Percentiles rank a stretch among this genome's conserved stretches.
These are phyloP conservation scores for Ericerus pela DNA, from an alignment of 1,140 invertebrate genomes.

Conservation along the genomic window DNA sequence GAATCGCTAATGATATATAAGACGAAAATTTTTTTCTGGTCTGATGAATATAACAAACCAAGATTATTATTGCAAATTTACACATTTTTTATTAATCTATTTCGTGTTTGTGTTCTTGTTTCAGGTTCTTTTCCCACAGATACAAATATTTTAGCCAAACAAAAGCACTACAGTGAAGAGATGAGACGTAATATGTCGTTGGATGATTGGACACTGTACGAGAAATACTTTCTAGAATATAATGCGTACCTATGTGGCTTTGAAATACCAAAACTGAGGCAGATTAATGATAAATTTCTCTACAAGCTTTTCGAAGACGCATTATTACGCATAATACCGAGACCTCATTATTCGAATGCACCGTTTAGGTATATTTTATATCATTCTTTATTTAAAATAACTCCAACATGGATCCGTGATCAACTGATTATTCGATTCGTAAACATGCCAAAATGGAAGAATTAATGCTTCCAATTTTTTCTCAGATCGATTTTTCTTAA, in stretches of 20 bases:
- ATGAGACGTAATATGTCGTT: constrained; percentile 37
- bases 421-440: constrained; percentile 38
- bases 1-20: too few relatives aligned
- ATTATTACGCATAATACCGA: constrained; percentile 35
- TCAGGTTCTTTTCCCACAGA: constrained; percentile 38
- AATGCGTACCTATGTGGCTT: constrained; percentile 33
- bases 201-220: constrained; percentile 38
- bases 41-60: too few relatives aligned
- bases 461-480: too few relatives aligned
- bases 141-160: constrained; percentile 40
- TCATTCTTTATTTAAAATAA: constrained; percentile 35
- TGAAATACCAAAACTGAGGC: constrained; percentile 13
- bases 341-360: constrained; percentile 38
- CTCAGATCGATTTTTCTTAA: too few relatives aligned
- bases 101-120: background rate
- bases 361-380: constrained; percentile 35
- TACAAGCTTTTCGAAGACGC: constrained; percentile 38
- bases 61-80: background rate
- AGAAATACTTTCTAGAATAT: constrained; percentile 39
- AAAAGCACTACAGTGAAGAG: constrained; percentile 34
- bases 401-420: constrained; percentile 36
- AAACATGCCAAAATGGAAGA: constrained; percentile 33
- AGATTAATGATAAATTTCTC: constrained; percentile 32
- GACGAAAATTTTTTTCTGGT: too few relatives aligned
- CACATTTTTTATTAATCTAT: background rate